Percentiles rank a stretch among this genome's conserved stretches.
Evolutionary conservation across 2,888 invertebrate genomes (phyloP).

Genomic region (Limenitis camilla): DNA sequence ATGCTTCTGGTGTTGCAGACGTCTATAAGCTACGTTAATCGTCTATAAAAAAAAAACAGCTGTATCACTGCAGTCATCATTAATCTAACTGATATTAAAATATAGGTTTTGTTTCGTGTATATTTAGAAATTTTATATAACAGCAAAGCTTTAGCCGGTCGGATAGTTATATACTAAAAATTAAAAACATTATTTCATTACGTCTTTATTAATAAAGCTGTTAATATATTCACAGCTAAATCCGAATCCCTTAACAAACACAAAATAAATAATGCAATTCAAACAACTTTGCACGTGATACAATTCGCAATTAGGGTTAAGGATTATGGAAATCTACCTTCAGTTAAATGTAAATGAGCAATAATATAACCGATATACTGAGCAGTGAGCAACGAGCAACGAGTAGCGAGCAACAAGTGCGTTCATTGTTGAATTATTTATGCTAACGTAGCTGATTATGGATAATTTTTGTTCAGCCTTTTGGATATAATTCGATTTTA

Average conservation of each 20-base stretch:
- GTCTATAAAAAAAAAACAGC: too few relatives aligned
- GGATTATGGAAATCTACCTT: constrained; percentile 38
- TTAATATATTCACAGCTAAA: too few relatives aligned
- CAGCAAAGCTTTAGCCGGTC: too few relatives aligned
- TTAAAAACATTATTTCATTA: too few relatives aligned
- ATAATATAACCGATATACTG: constrained; percentile 27
- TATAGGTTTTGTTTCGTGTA: too few relatives aligned
- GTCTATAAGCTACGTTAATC: too few relatives aligned
- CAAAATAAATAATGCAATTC: neutral
- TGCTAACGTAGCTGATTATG: constrained; percentile 4
- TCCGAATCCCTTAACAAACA: neutral
- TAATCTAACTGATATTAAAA: too few relatives aligned
- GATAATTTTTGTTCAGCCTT: constrained; percentile 1
- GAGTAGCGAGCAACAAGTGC: constrained; percentile 26
- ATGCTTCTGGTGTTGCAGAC: too few relatives aligned
- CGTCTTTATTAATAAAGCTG: too few relatives aligned
- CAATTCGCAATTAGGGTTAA: neutral
- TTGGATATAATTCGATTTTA: neutral
- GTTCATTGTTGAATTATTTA: constrained; percentile 9
- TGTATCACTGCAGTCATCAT: too few relatives aligned
- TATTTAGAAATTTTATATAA: too few relatives aligned
- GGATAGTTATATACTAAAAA: too few relatives aligned
- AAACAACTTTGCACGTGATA: neutral
- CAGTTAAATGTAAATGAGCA: constrained; percentile 44
- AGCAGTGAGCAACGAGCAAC: neutral